Conservation (phyloP, 2,113 vertebrate species). For the Epinephelus moara region DNA sequence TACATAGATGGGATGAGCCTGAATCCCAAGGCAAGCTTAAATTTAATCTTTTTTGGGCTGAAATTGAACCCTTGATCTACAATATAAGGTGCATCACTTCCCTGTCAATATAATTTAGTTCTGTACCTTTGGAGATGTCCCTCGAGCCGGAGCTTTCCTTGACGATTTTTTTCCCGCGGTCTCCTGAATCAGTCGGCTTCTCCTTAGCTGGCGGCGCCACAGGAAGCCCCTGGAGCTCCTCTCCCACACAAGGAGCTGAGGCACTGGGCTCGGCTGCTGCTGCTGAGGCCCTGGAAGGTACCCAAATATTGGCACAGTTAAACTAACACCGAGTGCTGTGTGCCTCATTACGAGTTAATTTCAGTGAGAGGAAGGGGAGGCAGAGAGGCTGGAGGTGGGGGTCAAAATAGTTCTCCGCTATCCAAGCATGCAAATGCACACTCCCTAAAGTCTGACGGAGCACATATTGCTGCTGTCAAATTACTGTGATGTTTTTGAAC, state of each 20-base stretch:
- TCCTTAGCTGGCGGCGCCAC: constrained; percentile 17
- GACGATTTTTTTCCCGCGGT: constrained; percentile 25
- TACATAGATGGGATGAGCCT: constrained; percentile 50
- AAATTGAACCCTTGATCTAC: constrained; percentile 60
- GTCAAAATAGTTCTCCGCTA: constrained; percentile 53
- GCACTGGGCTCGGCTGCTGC: constrained; percentile 44
- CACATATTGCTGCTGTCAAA: constrained; percentile 30
- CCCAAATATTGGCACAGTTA: constrained; percentile 64
- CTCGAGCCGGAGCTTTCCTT: constrained; percentile 41
- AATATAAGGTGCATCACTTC: constrained; percentile 53
- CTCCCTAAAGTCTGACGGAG: constrained; percentile 56
- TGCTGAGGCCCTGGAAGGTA: constrained; percentile 64
- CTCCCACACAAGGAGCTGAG: constrained; percentile 29
- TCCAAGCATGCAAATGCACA: constrained; percentile 43
- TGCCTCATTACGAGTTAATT: constrained; percentile 63
- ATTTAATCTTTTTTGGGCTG: constrained; percentile 62
- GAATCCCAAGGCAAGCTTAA: constrained; percentile 60
- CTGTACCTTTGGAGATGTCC: constrained; percentile 76
- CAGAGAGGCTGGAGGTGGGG: constrained; percentile 43
- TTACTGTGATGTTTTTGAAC: not conserved
- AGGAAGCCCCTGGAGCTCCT: constrained; percentile 40
- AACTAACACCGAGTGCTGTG: constrained; percentile 42
- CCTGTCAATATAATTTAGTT: constrained; percentile 55
- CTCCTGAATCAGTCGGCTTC: constrained; percentile 30
- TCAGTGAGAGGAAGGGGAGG: constrained; percentile 65